Percentiles rank a stretch among this genome's conserved stretches.
Evolutionary conservation across 1,140 invertebrate genomes (phyloP).

Genomic region (Aphaenogaster ashmeadi): DNA sequence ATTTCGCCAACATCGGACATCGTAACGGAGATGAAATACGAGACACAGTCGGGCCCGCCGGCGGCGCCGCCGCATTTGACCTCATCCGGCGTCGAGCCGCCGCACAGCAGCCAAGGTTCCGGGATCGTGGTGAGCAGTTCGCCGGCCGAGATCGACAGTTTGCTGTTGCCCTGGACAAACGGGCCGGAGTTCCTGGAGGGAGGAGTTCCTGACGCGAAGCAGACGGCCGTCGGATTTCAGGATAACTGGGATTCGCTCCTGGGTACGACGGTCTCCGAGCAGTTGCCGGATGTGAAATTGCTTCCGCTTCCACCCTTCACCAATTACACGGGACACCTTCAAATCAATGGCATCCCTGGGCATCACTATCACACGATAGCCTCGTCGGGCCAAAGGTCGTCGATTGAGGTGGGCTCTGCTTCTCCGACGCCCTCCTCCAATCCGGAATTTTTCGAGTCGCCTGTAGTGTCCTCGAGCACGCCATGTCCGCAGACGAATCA

Average conservation of each 20-base stretch:
- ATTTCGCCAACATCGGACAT: conserved; percentile 75
- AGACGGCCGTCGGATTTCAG: conserved; percentile 84
- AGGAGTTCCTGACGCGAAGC: conserved; percentile 82
- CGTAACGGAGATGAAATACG: conserved; percentile 85
- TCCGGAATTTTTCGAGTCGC: conserved; percentile 84
- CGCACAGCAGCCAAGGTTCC: conserved; percentile 83
- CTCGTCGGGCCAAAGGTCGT: conserved; percentile 82
- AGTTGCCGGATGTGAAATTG: conserved; percentile 92
- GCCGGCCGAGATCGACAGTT: conserved; percentile 85
- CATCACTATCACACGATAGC: conserved; percentile 95
- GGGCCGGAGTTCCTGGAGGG: conserved; percentile 86
- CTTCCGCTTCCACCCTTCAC: conserved; percentile 94
- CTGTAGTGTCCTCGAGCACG: conserved; percentile 85
- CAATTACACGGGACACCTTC: conserved; percentile 93
- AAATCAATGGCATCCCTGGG: conserved; percentile 94
- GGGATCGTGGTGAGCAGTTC: conserved; percentile 82
- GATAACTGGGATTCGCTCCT: conserved; percentile 86
- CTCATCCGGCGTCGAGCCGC: conserved; percentile 83
- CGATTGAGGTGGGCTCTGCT: conserved; percentile 79
- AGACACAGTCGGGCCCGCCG: conserved; percentile 81
- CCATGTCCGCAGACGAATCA: conserved; percentile 81
- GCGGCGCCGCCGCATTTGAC: conserved; percentile 81
- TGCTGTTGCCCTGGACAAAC: conserved; percentile 88
- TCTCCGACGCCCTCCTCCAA: conserved; percentile 85
- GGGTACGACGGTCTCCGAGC: conserved; percentile 81